These are phyloP conservation scores for Pocota personata DNA, from an alignment of 2,888 invertebrate genomes.

Conservation along the genomic window DNA sequence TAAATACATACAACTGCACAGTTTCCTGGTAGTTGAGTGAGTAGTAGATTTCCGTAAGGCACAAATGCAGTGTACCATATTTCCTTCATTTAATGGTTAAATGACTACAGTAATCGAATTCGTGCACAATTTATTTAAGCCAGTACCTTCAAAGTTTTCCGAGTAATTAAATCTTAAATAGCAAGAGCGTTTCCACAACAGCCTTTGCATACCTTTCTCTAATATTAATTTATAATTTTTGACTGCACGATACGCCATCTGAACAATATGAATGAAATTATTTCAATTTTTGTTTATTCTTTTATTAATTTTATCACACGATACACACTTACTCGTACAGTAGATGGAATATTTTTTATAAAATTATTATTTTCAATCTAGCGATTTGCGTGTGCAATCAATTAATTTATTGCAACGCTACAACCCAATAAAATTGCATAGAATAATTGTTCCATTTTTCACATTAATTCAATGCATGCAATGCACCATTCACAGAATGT, in stretches of 20 bases:
- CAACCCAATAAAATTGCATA: background rate
- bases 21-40: no score
- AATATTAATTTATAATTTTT: background rate
- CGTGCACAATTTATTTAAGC: background rate
- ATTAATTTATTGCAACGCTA: slow-evolving; percentile 35
- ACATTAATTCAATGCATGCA: background rate
- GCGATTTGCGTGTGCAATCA: slow-evolving; percentile 34
- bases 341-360: background rate
- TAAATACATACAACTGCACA: no score
- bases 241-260: background rate
- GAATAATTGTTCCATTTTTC: background rate
- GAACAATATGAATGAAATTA: background rate
- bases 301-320: background rate
- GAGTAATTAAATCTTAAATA: background rate
- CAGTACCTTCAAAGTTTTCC: background rate
- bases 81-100: background rate
- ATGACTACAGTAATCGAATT: background rate
- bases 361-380: slow-evolving; percentile 8
- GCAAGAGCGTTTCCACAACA: background rate
- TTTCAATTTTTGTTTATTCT: background rate
- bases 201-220: background rate
- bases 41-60: no score
- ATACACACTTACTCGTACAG: background rate
- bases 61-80: background rate
- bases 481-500: background rate